phyloP scores from a whole-genome alignment of 2,113 vertebrate species.

The Chaenogobius annularis region DNA sequence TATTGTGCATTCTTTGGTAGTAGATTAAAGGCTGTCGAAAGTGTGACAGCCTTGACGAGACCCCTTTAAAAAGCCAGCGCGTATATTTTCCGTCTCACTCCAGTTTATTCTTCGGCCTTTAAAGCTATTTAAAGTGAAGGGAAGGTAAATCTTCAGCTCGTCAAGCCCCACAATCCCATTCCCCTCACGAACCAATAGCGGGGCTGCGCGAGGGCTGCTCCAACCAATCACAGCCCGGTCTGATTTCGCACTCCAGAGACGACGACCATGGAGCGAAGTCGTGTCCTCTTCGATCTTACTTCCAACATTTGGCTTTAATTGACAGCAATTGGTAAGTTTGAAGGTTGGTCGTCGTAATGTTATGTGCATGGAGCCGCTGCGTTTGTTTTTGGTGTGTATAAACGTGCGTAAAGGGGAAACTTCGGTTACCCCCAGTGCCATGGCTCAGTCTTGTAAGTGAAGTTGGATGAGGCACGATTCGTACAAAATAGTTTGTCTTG shows the following conservation, averaged over 20 bases:
- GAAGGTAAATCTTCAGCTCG: constrained; percentile 47
- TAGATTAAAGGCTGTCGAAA: neutral
- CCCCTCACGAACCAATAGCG: constrained; percentile 54
- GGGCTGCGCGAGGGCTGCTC: neutral
- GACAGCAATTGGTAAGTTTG: constrained; percentile 47
- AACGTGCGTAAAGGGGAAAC: neutral
- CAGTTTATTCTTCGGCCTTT: constrained; percentile 16
- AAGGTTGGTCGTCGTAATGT: fast-evolving
- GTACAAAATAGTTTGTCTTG: neutral
- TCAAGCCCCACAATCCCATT: constrained; percentile 11
- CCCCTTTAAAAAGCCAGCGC: neutral
- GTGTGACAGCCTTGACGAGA: neutral
- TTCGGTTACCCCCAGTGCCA: neutral
- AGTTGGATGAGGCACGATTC: neutral
- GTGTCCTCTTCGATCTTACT: constrained; percentile 26
- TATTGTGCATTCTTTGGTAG: neutral
- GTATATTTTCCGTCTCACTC: neutral
- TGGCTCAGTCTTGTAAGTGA: neutral
- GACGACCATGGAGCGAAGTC: constrained; percentile 49
- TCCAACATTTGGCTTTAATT: constrained; percentile 38
- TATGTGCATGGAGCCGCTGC: fast-evolving
- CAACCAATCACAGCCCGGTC: constrained; percentile 58
- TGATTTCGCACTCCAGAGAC: constrained; percentile 51
- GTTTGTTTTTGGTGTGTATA: neutral
- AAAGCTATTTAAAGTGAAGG: constrained; percentile 52